Percentiles rank a stretch among this genome's conserved stretches.
Evolutionary conservation across 2,113 vertebrate genomes (phyloP).

Genomic region (Coptodon bakossiorum): DNA sequence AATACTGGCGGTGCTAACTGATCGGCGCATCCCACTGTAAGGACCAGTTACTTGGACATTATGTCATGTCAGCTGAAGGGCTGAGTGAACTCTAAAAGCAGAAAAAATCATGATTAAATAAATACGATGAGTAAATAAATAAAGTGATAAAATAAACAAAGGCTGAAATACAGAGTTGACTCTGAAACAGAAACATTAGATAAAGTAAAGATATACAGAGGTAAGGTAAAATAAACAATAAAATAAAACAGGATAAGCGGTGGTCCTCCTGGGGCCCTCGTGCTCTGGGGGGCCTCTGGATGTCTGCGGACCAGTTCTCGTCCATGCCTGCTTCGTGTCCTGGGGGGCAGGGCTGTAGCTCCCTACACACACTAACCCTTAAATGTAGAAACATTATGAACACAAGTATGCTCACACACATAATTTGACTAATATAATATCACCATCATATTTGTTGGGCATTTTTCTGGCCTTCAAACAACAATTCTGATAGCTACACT

Average conservation of each 20-base stretch:
- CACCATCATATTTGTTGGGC: background rate
- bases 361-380: background rate
- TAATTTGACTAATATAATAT: background rate
- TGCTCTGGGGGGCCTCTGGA: background rate
- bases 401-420: background rate
- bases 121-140: background rate
- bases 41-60: background rate
- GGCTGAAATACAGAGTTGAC: background rate
- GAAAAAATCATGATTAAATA: background rate
- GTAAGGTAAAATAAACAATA: background rate
- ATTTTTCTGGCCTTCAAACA: background rate
- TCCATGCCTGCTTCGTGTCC: background rate
- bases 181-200: background rate
- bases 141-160: background rate
- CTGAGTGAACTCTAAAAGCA: background rate
- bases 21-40: background rate
- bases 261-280: background rate
- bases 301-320: background rate
- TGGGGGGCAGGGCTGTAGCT: background rate
- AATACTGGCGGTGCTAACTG: background rate
- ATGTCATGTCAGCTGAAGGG: background rate
- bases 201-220: background rate
- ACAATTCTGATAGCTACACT: background rate
- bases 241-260: rapidly evolving
- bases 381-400: background rate